Percentiles rank a stretch among this genome's conserved stretches.
These are phyloP conservation scores for Valencia hispanica DNA, from an alignment of 2,797 vertebrate genomes.

Conservation along the genomic window DNA sequence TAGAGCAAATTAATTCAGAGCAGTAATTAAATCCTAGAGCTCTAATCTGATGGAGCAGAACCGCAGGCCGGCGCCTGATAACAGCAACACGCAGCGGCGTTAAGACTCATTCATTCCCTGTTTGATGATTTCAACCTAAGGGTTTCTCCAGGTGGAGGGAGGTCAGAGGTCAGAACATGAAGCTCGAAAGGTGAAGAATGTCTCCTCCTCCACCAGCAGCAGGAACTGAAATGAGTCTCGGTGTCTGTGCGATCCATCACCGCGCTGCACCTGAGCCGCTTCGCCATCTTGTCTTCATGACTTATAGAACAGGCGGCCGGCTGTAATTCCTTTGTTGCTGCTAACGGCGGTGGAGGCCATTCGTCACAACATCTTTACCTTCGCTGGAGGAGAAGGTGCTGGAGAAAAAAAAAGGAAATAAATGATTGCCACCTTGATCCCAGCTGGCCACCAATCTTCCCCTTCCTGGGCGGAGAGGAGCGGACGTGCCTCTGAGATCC, in stretches of 20 bases:
- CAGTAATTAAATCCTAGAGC: conserved; percentile 12
- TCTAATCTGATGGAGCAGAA: background rate
- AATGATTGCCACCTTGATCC: conserved; percentile 58
- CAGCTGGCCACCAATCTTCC: conserved; percentile 50
- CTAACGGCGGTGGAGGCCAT: conserved; percentile 29
- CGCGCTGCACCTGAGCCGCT: background rate
- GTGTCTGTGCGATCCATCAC: conserved; percentile 21
- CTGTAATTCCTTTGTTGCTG: conserved; percentile 33
- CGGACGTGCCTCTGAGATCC: conserved; percentile 31
- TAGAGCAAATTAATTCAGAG: conserved; percentile 9
- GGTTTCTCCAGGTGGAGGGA: no score
- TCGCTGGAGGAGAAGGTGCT: conserved; percentile 24
- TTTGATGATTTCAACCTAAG: no score
- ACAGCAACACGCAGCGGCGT: no score
- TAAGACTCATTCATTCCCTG: no score
- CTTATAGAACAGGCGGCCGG: conserved; percentile 30
- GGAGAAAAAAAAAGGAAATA: conserved; percentile 46
- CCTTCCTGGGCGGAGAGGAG: conserved; percentile 18
- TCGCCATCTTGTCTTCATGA: conserved; percentile 21
- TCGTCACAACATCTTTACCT: conserved; percentile 44
- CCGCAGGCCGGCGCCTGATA: no score
- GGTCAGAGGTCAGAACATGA: no score
- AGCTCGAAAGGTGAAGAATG: background rate
- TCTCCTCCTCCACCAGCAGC: conserved; percentile 4
- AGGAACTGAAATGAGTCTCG: conserved; percentile 7